A percentile compares a stretch with the other conserved stretches of the same genome.
These are phyloP conservation scores for Dicrurus megarhynchus DNA, from an alignment of 2,113 vertebrate species.

Conservation along the genomic window DNA sequence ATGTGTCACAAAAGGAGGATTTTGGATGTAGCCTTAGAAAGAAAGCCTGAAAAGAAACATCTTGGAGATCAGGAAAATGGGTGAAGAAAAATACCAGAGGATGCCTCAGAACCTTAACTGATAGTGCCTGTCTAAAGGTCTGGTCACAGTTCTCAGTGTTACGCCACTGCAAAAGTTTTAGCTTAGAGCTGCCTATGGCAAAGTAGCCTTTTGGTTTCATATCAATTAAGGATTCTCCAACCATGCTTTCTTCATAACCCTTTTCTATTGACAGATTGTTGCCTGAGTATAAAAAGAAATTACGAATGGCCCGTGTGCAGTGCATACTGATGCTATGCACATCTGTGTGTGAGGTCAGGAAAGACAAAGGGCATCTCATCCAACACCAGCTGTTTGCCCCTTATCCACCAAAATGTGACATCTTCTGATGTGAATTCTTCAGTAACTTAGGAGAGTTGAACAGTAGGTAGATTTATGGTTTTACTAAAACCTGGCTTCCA, in stretches of 20 bases:
- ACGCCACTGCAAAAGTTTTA: not conserved
- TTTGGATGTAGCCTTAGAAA: not conserved
- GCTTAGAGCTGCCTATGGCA: not conserved
- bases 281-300: not conserved
- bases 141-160: not conserved
- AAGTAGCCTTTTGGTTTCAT: not conserved
- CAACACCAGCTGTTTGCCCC: not conserved
- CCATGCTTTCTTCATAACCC: not conserved
- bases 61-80: not conserved
- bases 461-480: not conserved
- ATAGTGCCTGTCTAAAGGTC: not conserved
- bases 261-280: not conserved
- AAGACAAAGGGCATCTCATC: not conserved
- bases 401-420: rapidly evolving
- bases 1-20: not conserved
- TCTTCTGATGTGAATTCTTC: not conserved
- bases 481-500: not conserved
- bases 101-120: not conserved
- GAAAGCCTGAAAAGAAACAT: not conserved
- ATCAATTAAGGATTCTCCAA: not conserved
- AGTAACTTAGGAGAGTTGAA: not conserved
- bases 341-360: not conserved
- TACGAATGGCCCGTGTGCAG: not conserved
- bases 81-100: not conserved
- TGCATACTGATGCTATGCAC: rapidly evolving